Evolutionary conservation across 2,797 vertebrate genomes (phyloP), one percentile per base, ranked within the genome.

Genomic region (Syngnathus rostellatus): DNA sequence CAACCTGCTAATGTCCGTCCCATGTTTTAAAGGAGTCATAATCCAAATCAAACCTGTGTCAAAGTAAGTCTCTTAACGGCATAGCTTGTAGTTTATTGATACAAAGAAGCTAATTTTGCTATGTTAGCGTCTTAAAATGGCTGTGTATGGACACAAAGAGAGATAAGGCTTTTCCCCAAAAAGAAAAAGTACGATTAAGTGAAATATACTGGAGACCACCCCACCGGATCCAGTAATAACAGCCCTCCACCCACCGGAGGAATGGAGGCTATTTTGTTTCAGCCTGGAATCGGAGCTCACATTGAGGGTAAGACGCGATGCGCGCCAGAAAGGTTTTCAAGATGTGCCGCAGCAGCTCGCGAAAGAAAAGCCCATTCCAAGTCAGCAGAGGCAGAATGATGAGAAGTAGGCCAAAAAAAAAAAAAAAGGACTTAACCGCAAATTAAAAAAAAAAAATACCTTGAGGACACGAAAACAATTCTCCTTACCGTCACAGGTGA

Each of bases 401-500:
- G 39, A 51, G 63, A 8, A 12, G 46, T 23, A 46, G 55, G 72
- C 70, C 77, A 72, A 12, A 43, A 8, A 60, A 66, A 65, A 71
- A 54, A 62, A 66, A 61, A 59, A 51, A 19, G 50, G 53, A 63
- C 58, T 31, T 31, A 31, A 31, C 31, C 31, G 3, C 3, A 31
- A 23, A 23, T 23, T 23, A 23, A 31, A 31, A 31, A 4, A 31
- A 31, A 4, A 4, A 72, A 11, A 91, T 86, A 11, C 31, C 31
- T 31, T 31, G 31, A 31, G 31, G 31, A 31, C 31, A 31, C 31
- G 31, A 31, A 31, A 31, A 31, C 31, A 31, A 31, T 31, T 31
- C 0, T 31, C 31, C 92, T 87, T 92, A 99, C 96, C 96, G 77
- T 98, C 96, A 25, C 97, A 99, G 2, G 97, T 99, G 83, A 99